These are phyloP conservation scores for Nephrotoma flavescens DNA, from an alignment of 2,888 invertebrate genomes.

Conservation along the genomic window DNA sequence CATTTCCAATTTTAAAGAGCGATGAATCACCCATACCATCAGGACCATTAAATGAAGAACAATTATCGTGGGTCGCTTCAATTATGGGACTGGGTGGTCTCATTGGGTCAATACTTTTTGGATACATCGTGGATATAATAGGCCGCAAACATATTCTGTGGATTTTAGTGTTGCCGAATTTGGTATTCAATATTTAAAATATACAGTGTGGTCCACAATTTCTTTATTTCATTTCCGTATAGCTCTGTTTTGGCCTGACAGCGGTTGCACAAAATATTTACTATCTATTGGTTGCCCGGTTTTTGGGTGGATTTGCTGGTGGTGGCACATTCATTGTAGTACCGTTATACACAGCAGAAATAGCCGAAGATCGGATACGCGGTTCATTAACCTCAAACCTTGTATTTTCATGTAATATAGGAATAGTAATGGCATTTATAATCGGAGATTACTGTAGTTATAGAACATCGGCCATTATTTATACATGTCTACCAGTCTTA, in stretches of 20 bases:
- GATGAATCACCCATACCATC: constrained; percentile 18
- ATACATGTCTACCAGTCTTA: constrained; percentile 17
- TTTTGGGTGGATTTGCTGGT: constrained; percentile 23
- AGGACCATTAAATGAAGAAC: constrained; percentile 16
- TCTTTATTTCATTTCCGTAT: background rate
- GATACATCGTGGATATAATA: constrained; percentile 18
- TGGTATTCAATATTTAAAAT: constrained; percentile 9
- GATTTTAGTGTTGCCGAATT: constrained; percentile 23
- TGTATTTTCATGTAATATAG: constrained; percentile 23
- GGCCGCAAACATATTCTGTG: constrained; percentile 23
- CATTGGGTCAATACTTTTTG: constrained; percentile 20
- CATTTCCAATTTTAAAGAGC: constrained; percentile 9
- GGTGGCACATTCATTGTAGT: constrained; percentile 23
- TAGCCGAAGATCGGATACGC: constrained; percentile 26
- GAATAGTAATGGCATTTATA: constrained; percentile 22
- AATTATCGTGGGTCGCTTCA: constrained; percentile 20
- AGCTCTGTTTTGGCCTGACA: constrained; percentile 22
- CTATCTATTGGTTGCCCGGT: constrained; percentile 19
- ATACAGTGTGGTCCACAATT: background rate
- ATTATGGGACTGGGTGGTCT: constrained; percentile 23
- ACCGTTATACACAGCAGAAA: constrained; percentile 25
- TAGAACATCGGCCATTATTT: constrained; percentile 19
- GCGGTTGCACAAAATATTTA: constrained; percentile 19
- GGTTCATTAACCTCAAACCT: constrained; percentile 26
- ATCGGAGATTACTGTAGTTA: constrained; percentile 23